Conservation (phyloP, 2,113 vertebrate species). For the Rhea pennata region DNA sequence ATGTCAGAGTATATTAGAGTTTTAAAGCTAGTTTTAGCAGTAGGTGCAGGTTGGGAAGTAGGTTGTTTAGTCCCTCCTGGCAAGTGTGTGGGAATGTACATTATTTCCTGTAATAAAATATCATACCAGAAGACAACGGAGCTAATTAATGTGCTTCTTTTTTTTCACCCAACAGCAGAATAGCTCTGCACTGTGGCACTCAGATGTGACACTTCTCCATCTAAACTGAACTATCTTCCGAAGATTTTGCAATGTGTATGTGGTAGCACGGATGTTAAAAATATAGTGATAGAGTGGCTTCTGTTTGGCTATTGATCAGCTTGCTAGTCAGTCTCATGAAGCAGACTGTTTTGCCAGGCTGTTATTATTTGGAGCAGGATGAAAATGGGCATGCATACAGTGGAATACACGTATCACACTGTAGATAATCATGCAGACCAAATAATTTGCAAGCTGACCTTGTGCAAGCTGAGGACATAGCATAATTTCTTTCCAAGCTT, state of each 20-base stretch:
- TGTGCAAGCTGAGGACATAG: background rate
- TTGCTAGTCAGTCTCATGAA: background rate
- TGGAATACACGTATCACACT: background rate
- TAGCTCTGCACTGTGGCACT: background rate
- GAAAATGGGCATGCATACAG: background rate
- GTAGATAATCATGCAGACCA: background rate
- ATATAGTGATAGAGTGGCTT: background rate
- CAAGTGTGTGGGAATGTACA: background rate
- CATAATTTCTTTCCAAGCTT: background rate
- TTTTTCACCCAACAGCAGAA: background rate
- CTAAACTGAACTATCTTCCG: background rate
- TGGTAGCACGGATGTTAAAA: background rate
- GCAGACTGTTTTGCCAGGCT: background rate
- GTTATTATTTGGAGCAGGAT: background rate
- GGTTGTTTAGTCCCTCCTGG: background rate
- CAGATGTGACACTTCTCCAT: background rate
- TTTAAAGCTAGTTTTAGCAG: background rate
- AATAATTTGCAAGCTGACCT: background rate
- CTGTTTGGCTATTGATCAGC: background rate
- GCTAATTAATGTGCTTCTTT: background rate
- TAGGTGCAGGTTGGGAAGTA: background rate
- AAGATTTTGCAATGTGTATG: background rate
- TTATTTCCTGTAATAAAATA: conserved; percentile 12
- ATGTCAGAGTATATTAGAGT: conserved; percentile 10
- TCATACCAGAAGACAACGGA: background rate